phyloP scores from a whole-genome alignment of 2,113 vertebrate genomes.

The Hipposideros armiger region DNA sequence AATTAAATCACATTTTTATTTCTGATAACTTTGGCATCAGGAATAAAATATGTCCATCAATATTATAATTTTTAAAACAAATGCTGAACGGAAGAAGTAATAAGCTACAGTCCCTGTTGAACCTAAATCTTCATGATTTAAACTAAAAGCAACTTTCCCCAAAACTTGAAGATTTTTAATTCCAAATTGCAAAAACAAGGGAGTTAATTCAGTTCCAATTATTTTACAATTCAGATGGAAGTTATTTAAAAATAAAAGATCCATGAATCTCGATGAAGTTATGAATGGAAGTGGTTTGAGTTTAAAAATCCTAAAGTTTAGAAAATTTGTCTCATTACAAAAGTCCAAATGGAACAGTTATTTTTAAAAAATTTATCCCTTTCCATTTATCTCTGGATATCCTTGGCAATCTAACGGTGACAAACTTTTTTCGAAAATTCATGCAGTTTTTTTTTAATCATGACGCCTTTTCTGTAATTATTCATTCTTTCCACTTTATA shows the following conservation, averaged over 20 bases:
- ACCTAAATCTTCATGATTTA: not conserved
- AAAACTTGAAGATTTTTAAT: not conserved
- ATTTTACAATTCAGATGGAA: not conserved
- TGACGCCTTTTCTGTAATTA: conserved; percentile 67
- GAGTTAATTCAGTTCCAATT: not conserved
- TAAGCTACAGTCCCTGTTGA: not conserved
- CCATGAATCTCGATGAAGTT: conserved; percentile 27
- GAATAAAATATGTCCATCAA: not conserved
- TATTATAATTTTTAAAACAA: conserved; percentile 50
- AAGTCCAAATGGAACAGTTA: conserved; percentile 28
- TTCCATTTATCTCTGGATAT: conserved; percentile 23
- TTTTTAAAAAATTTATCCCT: conserved; percentile 15
- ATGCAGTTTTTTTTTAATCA: not conserved
- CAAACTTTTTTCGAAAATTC: not conserved
- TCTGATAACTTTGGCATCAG: not conserved
- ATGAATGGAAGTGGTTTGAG: not conserved
- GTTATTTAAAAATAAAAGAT: conserved; percentile 9
- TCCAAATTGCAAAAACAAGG: not conserved
- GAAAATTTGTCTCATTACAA: conserved; percentile 42
- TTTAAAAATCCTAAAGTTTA: conserved; percentile 29
- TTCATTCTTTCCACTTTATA: conserved; percentile 83
- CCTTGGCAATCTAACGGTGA: not conserved
- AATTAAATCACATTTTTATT: conserved; percentile 13
- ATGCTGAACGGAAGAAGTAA: not conserved
- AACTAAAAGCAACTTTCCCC: not conserved